Evolutionary conservation across 1,140 invertebrate genomes (phyloP), one percentile per base, ranked within the genome.

Genomic region (Myzus persicae): DNA sequence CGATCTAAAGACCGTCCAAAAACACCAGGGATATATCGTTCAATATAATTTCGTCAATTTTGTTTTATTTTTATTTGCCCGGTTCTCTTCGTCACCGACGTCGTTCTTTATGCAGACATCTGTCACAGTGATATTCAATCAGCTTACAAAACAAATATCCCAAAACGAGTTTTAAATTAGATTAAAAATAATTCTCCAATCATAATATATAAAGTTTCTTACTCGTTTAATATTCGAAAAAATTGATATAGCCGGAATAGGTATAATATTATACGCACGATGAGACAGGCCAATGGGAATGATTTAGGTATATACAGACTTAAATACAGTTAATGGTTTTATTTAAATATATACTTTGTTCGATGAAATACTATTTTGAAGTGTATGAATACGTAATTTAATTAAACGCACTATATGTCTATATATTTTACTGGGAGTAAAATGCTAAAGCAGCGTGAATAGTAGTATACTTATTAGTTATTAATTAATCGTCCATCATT

Each of bases 151-250:
- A 90, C 31, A 90, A 90, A 51, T 26, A n/a, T 90, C 9, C 38
- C 46, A 40, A 90, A 90, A 90, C 24, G 38, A 42, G 54, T 90
- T 90, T 90, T 90, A 42, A 90, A 90, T 90, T 90, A 59, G 54
- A 42, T 59, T 40, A 26, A 38, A 89, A 38, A 89, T 89, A 48
- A 36, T 48, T 48, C 20, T 20, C 7, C 42, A 11, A 44, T 11
- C 18, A 44, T 11, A 44, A 44, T 82, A 38, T 82, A 82, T 48
- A 8, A 87, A 46, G 44, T 46, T 46, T 87, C 59, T 46, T 20
- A 18, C 40, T 46, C 44, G 42, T 87, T 87, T 36, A 36, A n/a
- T 44, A 85, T 44, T 85, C 44, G 18, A 87, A 87, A 46, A 46
- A 46, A 87, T 44, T 44, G 31, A 5, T 87, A 6, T 22, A n/a